Evolutionary conservation across 2,888 invertebrate species (phyloP), one percentile per base, ranked within the genome.

Genomic region (Limnephilus lunatus): DNA sequence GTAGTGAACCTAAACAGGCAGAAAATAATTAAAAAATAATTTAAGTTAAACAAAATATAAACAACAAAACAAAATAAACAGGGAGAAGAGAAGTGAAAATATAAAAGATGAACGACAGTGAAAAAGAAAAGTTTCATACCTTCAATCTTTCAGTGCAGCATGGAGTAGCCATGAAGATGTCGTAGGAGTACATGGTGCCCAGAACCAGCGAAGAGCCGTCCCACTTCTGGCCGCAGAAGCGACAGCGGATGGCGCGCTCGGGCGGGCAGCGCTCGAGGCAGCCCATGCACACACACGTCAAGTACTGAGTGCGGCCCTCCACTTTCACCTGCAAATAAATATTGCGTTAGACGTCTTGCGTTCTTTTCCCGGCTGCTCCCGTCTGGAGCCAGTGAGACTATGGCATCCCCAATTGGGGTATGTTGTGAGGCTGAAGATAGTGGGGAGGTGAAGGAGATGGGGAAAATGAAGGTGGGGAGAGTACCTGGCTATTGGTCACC

Each of bases 121-220:
- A 85, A 31, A 3, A 85, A 12, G n/a, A 68, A 68, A n/a, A 68
- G 68, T 68, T 9, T 9, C 19, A 95, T 95, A 99, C 98, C 97
- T 98, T 98, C 94, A 99, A 97, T 94, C 99, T 97, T 95, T 99
- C 98, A 95, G 98, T 97, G 96, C 99, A 99, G 95, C 99, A 99
- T 31, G 99, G 99, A 96, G 98, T 98, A 93, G 99, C 99, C 95
- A 99, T 99, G 95, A 99, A 99, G 94, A 99, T 98, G 96, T 99
- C 99, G 95, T 99, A 99, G 93, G 99, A 98, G 96, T 99, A 99
- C 98, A 99, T 99, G 94, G 99, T 99, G 94, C 99, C 99, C 92
- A 99, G 97, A 92, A 99, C 98, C 93, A 99, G 97, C 90, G 98
- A 98, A 39, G 98, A 98, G 44, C 99, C 99, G 95, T 99, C 98